phyloP scores from a whole-genome alignment of 2,113 vertebrate genomes.

The Microtus montanus region DNA sequence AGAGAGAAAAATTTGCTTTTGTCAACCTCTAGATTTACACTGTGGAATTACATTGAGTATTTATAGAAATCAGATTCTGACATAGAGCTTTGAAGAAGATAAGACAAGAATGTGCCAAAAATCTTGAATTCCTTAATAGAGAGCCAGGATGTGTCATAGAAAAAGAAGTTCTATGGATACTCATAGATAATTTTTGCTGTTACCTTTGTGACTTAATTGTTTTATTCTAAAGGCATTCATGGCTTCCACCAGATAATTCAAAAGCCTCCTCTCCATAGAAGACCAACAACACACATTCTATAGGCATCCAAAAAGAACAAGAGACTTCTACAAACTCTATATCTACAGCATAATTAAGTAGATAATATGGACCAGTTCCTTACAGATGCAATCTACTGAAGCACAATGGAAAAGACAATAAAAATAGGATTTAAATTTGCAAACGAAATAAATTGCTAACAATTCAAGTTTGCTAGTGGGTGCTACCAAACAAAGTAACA shows the following conservation, averaged over 20 bases:
- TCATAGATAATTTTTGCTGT: not conserved
- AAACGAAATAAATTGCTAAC: not conserved
- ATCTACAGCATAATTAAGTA: not conserved
- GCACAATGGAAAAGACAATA: not conserved
- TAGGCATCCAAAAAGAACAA: not conserved
- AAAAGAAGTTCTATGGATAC: not conserved
- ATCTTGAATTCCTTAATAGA: not conserved
- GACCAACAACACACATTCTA: not conserved
- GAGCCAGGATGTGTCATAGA: not conserved
- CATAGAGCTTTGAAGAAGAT: not conserved
- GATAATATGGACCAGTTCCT: not conserved
- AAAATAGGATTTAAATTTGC: not conserved
- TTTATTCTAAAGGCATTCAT: not conserved
- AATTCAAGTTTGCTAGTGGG: not conserved
- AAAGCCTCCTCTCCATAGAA: not conserved
- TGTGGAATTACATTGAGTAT: not conserved
- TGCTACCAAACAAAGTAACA: not conserved
- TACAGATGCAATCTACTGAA: not conserved
- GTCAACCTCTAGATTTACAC: slow-evolving; percentile 7
- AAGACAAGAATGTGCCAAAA: not conserved
- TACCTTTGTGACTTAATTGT: not conserved
- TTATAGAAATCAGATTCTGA: not conserved
- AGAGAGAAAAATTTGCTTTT: not conserved
- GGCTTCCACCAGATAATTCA: not conserved
- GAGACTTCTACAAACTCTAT: not conserved